A percentile compares a stretch with the other conserved stretches of the same genome.
These are phyloP conservation scores for Amorpha juglandis DNA, from an alignment of 2,888 invertebrate genomes.

Conservation along the genomic window DNA sequence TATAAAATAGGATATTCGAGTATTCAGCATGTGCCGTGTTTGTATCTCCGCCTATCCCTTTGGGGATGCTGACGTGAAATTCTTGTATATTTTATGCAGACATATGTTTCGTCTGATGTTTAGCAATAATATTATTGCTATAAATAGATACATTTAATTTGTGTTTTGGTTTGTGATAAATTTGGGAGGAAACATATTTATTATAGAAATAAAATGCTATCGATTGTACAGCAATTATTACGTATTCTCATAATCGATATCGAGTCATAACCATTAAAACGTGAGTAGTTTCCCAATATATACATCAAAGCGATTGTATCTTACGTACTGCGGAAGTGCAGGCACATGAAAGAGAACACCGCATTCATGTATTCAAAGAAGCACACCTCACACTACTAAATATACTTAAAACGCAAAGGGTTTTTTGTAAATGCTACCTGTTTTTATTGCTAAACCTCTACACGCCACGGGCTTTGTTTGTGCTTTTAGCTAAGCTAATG, in stretches of 20 bases:
- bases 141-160: too few species aligned
- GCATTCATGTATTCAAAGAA: conserved; percentile 8
- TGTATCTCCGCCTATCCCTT: too few species aligned
- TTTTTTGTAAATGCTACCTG: conserved; percentile 37
- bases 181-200: neutral
- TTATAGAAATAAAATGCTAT: neutral
- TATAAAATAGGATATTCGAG: too few species aligned
- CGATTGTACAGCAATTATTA: neutral
- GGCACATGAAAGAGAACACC: conserved; percentile 37
- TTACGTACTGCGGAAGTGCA: conserved; percentile 38
- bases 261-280: conserved; percentile 3
- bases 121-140: too few species aligned
- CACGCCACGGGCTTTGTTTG: conserved; percentile 47
- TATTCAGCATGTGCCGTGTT: too few species aligned
- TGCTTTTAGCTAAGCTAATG: conserved; percentile 56
- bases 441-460: conserved; percentile 45
- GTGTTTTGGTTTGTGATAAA: neutral
- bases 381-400: conserved; percentile 10
- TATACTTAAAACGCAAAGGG: conserved; percentile 33
- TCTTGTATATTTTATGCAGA: too few species aligned
- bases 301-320: conserved; percentile 39
- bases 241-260: neutral
- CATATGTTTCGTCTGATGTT: too few species aligned
- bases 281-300: conserved; percentile 27
- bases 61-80: too few species aligned